Base-by-base conservation (phyloP, 2,113 vertebrate species). In the Chloropsis hardwickii region DNA sequence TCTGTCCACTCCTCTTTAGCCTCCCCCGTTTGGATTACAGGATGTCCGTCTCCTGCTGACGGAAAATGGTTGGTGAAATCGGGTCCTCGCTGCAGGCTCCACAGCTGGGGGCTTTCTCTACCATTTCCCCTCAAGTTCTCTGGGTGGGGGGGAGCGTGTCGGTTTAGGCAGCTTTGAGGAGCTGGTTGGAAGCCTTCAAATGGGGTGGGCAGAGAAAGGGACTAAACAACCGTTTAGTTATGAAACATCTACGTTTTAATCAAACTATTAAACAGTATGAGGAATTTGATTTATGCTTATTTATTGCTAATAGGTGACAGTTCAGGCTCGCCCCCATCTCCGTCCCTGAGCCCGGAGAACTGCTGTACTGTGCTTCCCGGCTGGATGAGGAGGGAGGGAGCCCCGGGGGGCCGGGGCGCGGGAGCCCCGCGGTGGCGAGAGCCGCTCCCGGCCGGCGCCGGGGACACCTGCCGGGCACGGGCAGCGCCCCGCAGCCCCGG, bases 401-500 rank as follows among this genome's bases (percentile, higher is more conserved):
- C 24, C 25, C 53, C 1, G n/a, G 18, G 8, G 47, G 25, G 29
- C 57, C 24, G 13, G 57, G 44, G 10, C 7, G 29, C 45, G 51
- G 53, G 74, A 56, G 57, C 57, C 65, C 57, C 40, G 50, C 57
- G 48, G 85, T 28, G 72, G 37, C 61, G 3, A 50, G 83, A 86
- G 67, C 25, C 33, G 80, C 76, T 62, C 3, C 69, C 10, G 54
- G 56, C 84, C 56, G 54, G 61, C 67, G 79, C 62, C 91, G 64
- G 70, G 74, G 94, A 96, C 88, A 92, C 91, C 97, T 98, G 80
- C 93, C 84, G 94, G 96, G 45, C 76, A 91, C 40, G 45, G 85
- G 47, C 61, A 85, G 82, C 37, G 54, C 71, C 44, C 64, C 14
- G 40, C 57, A 48, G 74, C 74, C 74, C 56, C 42, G 50, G 23